These are phyloP conservation scores for Catonia carolina DNA, from an alignment of 2,888 invertebrate genomes.

Conservation along the genomic window DNA sequence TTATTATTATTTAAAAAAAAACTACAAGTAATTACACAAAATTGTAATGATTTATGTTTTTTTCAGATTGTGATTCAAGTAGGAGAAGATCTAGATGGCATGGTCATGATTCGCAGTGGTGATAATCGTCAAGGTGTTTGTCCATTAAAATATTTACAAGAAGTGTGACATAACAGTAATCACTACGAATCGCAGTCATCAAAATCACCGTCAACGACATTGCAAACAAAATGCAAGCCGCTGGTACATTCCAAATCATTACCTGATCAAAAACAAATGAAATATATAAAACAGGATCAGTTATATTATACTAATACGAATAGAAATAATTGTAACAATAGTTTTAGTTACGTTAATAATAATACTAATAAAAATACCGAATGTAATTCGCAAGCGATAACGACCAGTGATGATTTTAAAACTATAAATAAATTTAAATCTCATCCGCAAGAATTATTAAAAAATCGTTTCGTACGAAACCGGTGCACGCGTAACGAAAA, in stretches of 20 bases:
- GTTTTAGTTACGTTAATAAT: too few species aligned
- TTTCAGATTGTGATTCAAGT: conserved; percentile 77
- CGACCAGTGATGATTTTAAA: background rate
- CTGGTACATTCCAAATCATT: too few species aligned
- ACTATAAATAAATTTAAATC: conserved; percentile 4
- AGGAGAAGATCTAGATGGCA: conserved; percentile 87
- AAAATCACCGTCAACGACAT: conserved; percentile 17
- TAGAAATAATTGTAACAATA: too few species aligned
- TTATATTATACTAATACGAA: too few species aligned
- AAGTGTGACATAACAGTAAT: conserved; percentile 67
- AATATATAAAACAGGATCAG: too few species aligned
- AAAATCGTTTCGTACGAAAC: background rate
- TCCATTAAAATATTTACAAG: conserved; percentile 89
- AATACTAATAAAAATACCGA: background rate
- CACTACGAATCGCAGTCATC: too few species aligned
- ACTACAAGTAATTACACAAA: too few species aligned
- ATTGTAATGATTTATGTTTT: too few species aligned
- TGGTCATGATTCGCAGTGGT: conserved; percentile 88
- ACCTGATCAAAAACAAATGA: too few species aligned
- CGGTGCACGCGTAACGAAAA: too few species aligned
- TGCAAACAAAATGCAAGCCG: conserved; percentile 12
- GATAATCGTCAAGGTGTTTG: conserved; percentile 90
- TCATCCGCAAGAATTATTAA: background rate
- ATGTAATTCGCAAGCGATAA: background rate
- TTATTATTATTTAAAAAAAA: too few species aligned